Conservation (phyloP, 1,140 invertebrate genomes). For the Ridgeia piscesae region DNA sequence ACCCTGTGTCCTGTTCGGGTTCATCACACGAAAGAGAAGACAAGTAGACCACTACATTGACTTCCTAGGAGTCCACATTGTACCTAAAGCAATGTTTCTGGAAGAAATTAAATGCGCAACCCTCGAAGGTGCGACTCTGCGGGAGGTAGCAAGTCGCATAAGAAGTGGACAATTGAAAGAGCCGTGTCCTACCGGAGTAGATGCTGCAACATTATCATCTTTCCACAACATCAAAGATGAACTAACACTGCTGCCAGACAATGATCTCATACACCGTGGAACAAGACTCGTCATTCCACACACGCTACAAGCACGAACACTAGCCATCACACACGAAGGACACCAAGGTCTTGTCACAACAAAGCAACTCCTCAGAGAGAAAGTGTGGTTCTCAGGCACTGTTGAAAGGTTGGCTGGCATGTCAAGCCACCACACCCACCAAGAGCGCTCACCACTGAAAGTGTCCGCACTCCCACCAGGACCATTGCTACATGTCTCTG, state of each 20-base stretch:
- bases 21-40: no score
- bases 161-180: neutral
- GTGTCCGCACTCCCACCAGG: conserved; percentile 19
- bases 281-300: conserved; percentile 27
- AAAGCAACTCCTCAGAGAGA: conserved; percentile 30
- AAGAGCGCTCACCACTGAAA: neutral
- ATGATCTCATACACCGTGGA: neutral
- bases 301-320: conserved; percentile 17
- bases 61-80: no score
- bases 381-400: conserved; percentile 30
- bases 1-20: no score
- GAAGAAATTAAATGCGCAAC: conserved; percentile 7
- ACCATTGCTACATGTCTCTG: conserved; percentile 24
- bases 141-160: neutral
- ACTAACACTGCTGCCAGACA: neutral
- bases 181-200: neutral
- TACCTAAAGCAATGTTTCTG: neutral
- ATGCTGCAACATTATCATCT: neutral
- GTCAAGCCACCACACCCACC: conserved; percentile 23
- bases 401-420: conserved; percentile 27
- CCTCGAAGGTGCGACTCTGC: conserved; percentile 3
- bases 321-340: conserved; percentile 29
- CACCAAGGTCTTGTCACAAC: conserved; percentile 30
- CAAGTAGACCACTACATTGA: no score
- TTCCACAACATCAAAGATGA: neutral